These are phyloP conservation scores for Anguilla pacifica DNA, from an alignment of 2,797 vertebrate genomes.

Conservation along the genomic window DNA sequence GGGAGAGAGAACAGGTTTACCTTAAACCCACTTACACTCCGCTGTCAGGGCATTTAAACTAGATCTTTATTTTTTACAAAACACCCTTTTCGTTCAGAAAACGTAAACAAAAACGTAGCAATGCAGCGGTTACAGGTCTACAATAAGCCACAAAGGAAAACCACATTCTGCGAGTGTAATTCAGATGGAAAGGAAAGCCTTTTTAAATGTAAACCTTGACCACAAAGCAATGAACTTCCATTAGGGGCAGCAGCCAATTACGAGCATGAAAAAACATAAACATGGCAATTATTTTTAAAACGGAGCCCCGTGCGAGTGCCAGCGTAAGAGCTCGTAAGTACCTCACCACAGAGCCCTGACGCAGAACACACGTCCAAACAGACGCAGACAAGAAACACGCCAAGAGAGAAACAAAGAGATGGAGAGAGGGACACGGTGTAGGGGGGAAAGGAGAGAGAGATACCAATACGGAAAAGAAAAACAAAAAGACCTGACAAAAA, in stretches of 20 bases:
- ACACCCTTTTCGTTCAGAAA: neutral
- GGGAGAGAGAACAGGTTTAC: neutral
- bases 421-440: neutral
- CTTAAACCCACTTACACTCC: neutral
- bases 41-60: neutral
- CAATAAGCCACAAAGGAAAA: neutral
- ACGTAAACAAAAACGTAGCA: neutral
- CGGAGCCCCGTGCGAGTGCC: neutral
- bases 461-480: neutral
- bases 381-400: neutral
- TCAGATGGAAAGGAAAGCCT: neutral
- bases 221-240: neutral
- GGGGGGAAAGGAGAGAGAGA: neutral
- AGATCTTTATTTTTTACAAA: neutral
- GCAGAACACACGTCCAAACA: neutral
- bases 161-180: neutral
- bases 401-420: neutral
- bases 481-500: neutral
- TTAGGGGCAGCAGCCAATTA: neutral
- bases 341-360: neutral
- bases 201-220: neutral
- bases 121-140: neutral
- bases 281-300: conserved; percentile 13
- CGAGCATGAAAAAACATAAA: neutral
- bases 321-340: neutral